A percentile compares a stretch with the other conserved stretches of the same genome.
Conservation (phyloP, 1,140 invertebrate species). For the Bombus vancouverensis region DNA sequence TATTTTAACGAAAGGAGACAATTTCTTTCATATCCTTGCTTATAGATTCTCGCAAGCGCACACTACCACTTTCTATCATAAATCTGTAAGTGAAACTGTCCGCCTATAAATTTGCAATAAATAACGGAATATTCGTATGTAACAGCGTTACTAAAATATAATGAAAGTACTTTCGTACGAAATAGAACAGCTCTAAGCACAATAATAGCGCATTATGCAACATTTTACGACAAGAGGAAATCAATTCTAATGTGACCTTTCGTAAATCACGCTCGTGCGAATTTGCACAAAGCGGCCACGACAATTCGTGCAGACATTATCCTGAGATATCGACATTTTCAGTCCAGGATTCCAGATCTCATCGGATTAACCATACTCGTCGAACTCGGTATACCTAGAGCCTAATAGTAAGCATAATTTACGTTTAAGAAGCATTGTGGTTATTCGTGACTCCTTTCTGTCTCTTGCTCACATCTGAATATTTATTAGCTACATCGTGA, state of each 20-base stretch:
- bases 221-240: neutral
- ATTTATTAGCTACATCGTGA: slow-evolving; percentile 33
- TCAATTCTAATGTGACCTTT: slow-evolving; percentile 31
- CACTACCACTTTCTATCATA: too few species aligned
- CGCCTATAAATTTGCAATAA: too few species aligned
- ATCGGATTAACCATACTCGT: neutral
- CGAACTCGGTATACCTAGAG: neutral
- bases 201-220: slow-evolving; percentile 4
- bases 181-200: neutral
- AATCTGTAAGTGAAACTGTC: too few species aligned
- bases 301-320: slow-evolving; percentile 12
- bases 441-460: slow-evolving; percentile 29
- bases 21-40: too few species aligned
- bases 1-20: too few species aligned
- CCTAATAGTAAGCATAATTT: neutral
- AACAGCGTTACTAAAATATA: neutral
- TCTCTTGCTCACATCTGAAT: slow-evolving; percentile 21
- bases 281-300: neutral
- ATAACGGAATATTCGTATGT: too few species aligned
- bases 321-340: slow-evolving; percentile 4
- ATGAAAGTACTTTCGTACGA: neutral
- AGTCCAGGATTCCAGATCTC: slow-evolving; percentile 1
- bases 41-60: too few species aligned
- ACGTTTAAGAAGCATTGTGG: neutral
- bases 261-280: slow-evolving; percentile 15